Conservation (phyloP, 2,113 vertebrate species). For the Felis chaus region DNA sequence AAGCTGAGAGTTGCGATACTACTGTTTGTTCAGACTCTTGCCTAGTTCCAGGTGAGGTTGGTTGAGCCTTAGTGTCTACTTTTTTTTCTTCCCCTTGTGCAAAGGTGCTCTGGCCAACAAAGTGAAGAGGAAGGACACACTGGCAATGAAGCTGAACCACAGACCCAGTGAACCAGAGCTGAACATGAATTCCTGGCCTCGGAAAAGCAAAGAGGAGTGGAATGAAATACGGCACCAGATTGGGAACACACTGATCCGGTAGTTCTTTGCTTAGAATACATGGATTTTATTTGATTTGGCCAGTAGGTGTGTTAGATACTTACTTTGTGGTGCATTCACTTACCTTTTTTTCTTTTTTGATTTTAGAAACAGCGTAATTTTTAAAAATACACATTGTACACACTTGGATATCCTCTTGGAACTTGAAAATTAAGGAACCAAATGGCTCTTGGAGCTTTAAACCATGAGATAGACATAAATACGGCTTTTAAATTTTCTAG, state of each 20-base stretch:
- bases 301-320: not conserved
- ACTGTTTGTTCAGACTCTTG: not conserved
- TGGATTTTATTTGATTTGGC: constrained; percentile 33
- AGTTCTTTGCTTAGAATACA: not conserved
- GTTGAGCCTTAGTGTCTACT: not conserved
- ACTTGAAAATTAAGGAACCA: constrained; percentile 8
- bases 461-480: not conserved
- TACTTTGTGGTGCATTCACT: not conserved
- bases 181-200: constrained; percentile 90
- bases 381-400: not conserved
- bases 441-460: not conserved
- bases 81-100: not conserved
- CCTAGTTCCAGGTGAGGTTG: not conserved
- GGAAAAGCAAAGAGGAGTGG: constrained; percentile 97
- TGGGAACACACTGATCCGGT: constrained; percentile 95
- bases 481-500: no score
- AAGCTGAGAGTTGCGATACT: not conserved
- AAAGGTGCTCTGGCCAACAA: constrained; percentile 94
- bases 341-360: not conserved
- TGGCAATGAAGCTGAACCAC: constrained; percentile 95
- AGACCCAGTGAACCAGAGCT: constrained; percentile 80
- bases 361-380: constrained; percentile 23
- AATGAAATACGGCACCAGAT: constrained; percentile 97
- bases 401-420: not conserved
- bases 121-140: constrained; percentile 96